A percentile compares a stretch with the other conserved stretches of the same genome.
phyloP scores from a whole-genome alignment of 2,797 vertebrate species.

The Liparis tanakae region DNA sequence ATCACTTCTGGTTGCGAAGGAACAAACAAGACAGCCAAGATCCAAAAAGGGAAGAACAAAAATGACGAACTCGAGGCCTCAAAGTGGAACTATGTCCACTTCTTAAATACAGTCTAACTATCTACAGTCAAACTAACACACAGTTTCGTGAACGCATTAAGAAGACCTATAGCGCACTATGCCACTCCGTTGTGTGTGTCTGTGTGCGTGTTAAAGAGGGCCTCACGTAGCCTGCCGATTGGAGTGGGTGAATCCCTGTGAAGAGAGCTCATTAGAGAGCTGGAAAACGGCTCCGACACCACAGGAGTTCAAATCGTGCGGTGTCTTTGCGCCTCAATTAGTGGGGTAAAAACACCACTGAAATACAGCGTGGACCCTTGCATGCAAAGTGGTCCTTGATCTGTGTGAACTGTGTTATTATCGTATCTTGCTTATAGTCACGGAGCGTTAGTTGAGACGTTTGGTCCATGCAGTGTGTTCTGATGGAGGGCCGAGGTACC shows the following conservation, averaged over 20 bases:
- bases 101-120: neutral
- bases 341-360: conserved; percentile 36
- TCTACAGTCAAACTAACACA: neutral
- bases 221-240: conserved; percentile 10
- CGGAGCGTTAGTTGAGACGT: neutral
- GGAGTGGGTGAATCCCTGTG: conserved; percentile 25
- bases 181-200: neutral
- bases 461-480: neutral
- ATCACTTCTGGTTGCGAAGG: neutral
- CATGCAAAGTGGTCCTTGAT: conserved; percentile 20
- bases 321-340: conserved; percentile 63
- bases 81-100: neutral
- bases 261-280: conserved; percentile 62
- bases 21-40: neutral
- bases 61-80: neutral
- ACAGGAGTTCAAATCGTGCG: conserved; percentile 52
- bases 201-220: conserved; percentile 10
- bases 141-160: conserved; percentile 11
- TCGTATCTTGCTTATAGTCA: neutral
- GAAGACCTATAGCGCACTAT: too few relatives aligned
- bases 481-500: neutral
- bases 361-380: conserved; percentile 31
- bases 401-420: neutral
- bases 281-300: conserved; percentile 43
- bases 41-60: neutral